Evolutionary conservation across 1,140 invertebrate genomes (phyloP), one percentile per base, ranked within the genome.

Genomic region (Hylyphantes graminicola): DNA sequence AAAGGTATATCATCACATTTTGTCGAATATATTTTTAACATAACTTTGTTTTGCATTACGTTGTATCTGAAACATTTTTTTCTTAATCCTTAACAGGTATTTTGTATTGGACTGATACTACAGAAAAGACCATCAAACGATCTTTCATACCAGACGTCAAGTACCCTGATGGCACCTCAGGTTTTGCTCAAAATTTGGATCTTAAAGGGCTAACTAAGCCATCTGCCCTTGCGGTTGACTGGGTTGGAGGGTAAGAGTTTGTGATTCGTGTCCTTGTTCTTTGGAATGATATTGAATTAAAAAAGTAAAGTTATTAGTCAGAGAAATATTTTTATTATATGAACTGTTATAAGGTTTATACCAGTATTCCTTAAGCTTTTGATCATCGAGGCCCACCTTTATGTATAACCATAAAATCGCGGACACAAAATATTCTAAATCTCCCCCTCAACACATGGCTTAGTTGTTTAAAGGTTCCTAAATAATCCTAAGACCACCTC

Each of bases 31-130:
- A 35, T 35, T 35, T 35, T 35, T 35, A 15, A n/a, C n/a, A n/a
- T n/a, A n/a, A 5, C 19, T 63, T 15, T 63, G 13, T 63, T 63
- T 4, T 8, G 13, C 19, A 63, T 35, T 2, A 35, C 35, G 5
- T 35, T 35, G 35, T 0, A 55, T 19, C n/a, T 73, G 54, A 54
- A 54, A 15, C 11, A 54, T 13, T 54, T 13, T 76, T n/a, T 72
- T 77, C n/a, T n/a, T n/a, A 61, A 10, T n/a, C 15, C 70, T 83
- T 73, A n/a, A 90, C 91, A 59, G 94, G 96, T 89, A 96, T 97
- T 86, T 89, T 98, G 53, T 98, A 96, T 89, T 98, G 97, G 96
- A 95, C 96, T 0, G 97, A 98, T 88, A 94, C 94, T 67, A 94
- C 94, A 85, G 94, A 97, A 67, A 94, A 94, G 88, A 94, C 94